Conservation (phyloP, 2,113 vertebrate species). For the Passer domesticus region DNA sequence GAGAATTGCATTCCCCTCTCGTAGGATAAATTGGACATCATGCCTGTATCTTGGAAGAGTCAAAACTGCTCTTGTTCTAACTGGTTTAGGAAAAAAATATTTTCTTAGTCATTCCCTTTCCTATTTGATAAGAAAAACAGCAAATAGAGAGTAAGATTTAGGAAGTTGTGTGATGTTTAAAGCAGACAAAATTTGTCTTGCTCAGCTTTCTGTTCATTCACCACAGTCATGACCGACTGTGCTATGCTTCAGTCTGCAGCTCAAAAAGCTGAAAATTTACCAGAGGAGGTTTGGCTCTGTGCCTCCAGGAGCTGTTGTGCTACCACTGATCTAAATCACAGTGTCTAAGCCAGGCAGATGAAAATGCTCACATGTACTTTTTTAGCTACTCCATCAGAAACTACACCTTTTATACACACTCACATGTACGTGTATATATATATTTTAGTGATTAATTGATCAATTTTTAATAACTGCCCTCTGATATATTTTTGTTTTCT, state of each 20-base stretch:
- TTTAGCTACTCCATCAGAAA: neutral
- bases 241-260: neutral
- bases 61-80: neutral
- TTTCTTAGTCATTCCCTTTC: neutral
- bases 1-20: neutral
- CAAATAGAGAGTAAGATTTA: neutral
- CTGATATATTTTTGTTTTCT: neutral
- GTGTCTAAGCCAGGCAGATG: neutral
- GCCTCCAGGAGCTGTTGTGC: neutral
- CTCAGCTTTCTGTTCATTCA: neutral
- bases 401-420: neutral
- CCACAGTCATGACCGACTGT: neutral
- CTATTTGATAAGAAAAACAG: neutral
- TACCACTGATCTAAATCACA: neutral
- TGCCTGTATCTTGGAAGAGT: neutral
- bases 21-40: neutral
- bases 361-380: neutral
- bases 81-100: neutral
- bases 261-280: neutral
- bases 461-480: neutral
- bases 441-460: neutral
- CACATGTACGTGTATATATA: accelerated
- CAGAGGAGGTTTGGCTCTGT: neutral
- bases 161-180: neutral
- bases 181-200: neutral